Evolutionary conservation across 2,888 invertebrate genomes (phyloP).

Genomic region (Cremastobaeus sp.): DNA sequence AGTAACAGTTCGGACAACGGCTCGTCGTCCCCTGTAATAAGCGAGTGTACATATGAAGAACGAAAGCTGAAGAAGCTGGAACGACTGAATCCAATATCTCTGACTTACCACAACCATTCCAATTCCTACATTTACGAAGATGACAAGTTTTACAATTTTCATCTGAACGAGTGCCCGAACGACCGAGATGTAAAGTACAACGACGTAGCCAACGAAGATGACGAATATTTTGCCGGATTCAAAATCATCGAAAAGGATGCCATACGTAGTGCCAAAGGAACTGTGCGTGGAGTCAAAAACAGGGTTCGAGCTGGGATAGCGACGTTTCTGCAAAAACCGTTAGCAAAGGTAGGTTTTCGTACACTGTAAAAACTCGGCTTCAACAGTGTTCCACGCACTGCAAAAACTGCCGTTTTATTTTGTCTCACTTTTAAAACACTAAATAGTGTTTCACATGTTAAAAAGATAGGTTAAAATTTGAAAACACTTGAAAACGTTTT

Average conservation of each 20-base stretch:
- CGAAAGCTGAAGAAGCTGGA: conserved; percentile 71
- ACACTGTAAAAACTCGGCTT: too few relatives aligned
- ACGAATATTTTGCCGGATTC: conserved; percentile 88
- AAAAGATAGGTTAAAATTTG: too few relatives aligned
- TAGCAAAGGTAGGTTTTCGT: conserved; percentile 87
- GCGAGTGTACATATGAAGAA: conserved; percentile 83
- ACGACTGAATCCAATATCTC: too few relatives aligned
- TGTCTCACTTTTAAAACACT: background rate
- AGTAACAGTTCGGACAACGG: background rate
- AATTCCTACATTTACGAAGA: conserved; percentile 84
- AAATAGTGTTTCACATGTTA: too few relatives aligned
- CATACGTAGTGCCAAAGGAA: conserved; percentile 94
- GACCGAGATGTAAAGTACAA: conserved; percentile 67
- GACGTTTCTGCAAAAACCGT: conserved; percentile 92
- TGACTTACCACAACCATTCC: too few relatives aligned
- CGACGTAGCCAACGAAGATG: conserved; percentile 78
- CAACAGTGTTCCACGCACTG: background rate
- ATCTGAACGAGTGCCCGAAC: conserved; percentile 84
- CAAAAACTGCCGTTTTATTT: background rate
- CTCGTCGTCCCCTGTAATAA: background rate
- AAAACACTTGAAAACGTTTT: too few relatives aligned
- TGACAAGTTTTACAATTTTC: conserved; percentile 90
- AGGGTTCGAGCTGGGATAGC: conserved; percentile 96
- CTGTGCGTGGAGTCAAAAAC: conserved; percentile 95
- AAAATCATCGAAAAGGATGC: conserved; percentile 87